These are phyloP conservation scores for Drosophila borealis DNA, from an alignment of 2,888 invertebrate species.

Conservation along the genomic window DNA sequence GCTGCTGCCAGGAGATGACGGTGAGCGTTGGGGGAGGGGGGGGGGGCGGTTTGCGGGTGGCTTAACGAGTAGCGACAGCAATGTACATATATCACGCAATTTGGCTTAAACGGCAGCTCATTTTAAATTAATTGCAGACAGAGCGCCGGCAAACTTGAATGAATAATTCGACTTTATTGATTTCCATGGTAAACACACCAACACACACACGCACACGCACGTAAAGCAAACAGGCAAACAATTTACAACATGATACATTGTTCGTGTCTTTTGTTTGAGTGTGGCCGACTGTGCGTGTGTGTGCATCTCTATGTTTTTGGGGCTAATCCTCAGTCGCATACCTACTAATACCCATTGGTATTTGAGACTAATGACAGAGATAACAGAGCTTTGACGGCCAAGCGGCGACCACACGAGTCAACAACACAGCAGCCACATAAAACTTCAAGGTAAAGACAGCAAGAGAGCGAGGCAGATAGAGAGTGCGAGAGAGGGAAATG, in stretches of 20 bases:
- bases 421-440: slow-evolving; percentile 9
- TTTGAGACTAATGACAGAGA: slow-evolving; percentile 63
- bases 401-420: slow-evolving; percentile 17
- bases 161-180: slow-evolving; percentile 64
- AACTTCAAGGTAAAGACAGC: background rate
- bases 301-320: slow-evolving; percentile 25
- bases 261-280: slow-evolving; percentile 13
- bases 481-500: background rate
- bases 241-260: slow-evolving; percentile 39
- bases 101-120: slow-evolving; percentile 42
- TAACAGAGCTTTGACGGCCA: slow-evolving; percentile 44
- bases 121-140: slow-evolving; percentile 56
- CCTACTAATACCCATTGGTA: slow-evolving; percentile 62
- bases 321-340: slow-evolving; percentile 48
- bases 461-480: background rate
- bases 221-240: slow-evolving; percentile 27
- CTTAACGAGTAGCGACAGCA: slow-evolving; percentile 21
- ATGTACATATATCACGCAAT: slow-evolving; percentile 21
- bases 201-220: background rate
- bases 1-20: background rate
- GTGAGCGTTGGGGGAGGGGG: background rate
- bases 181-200: slow-evolving; percentile 29
- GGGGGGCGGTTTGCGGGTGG: background rate
- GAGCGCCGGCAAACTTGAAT: slow-evolving; percentile 40
- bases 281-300: background rate